Evolutionary conservation across 1,140 invertebrate species (phyloP), one percentile per base, ranked within the genome.

Genomic region (Aphidius gifuensis): DNA sequence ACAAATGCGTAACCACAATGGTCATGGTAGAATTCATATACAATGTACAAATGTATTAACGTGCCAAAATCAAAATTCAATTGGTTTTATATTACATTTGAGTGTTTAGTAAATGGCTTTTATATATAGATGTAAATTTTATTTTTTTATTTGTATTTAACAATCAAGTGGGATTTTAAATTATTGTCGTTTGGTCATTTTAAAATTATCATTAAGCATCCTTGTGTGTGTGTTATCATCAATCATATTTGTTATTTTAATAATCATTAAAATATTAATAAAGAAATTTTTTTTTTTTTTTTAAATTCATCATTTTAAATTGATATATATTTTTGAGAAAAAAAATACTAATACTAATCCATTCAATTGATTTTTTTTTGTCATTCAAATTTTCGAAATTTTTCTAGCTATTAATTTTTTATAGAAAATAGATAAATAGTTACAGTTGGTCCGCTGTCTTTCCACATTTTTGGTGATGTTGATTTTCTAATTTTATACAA

Each of bases 1-100:
- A 65, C 68, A 69, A 72, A 72, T 65, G 65, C 67, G 66, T 69
- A 69, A 73, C 69, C 69, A 59, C 70, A 71, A 64, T 65, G 61
- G 66, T 67, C 71, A 65, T 68, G 64, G 58, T 58, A 32, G 2
- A 16, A 55, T 62, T 67, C 62, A 63, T 64, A 65, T 67, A 54
- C 50, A 50, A 62, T 66, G 55, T 51, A 50, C 58, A n/a, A 60
- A 66, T 66, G 58, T 66, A 63, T 66, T 70, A 69, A 65, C 64
- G 62, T 64, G 64, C 64, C 56, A 59, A 53, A 71, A 67, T 73
- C 64, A 71, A 70, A 71, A 71, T 71, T 65, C 64, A 70, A 70
- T 69, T 68, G 68, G 66, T 69, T 69, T 70, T 68, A 66, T 66
- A 64, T 63, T 62, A 66, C 64, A 55, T 55, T 55, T 55, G 9